These are phyloP conservation scores for Melolontha melolontha DNA, from an alignment of 2,888 invertebrate species.

Conservation along the genomic window DNA sequence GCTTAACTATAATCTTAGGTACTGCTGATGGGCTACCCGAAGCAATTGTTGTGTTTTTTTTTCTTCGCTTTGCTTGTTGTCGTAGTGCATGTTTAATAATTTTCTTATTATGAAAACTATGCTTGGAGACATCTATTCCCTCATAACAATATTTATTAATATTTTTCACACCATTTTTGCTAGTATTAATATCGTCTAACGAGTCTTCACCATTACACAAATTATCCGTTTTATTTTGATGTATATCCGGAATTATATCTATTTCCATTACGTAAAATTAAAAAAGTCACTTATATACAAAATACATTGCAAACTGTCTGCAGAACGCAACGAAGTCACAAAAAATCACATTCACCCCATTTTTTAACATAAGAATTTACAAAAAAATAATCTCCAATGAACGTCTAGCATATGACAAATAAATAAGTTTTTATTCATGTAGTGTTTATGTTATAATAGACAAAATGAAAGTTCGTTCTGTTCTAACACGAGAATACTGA, in stretches of 20 bases:
- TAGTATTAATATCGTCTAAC: conserved; percentile 27
- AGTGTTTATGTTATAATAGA: conserved; percentile 22
- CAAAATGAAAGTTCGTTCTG: conserved; percentile 14
- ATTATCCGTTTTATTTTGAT: conserved; percentile 41
- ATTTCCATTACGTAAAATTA: conserved; percentile 63
- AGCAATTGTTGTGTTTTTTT: conserved; percentile 82
- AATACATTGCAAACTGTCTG: conserved; percentile 41
- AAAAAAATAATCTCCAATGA: conserved; percentile 18
- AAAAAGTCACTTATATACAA: conserved; percentile 48
- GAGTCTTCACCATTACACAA: conserved; percentile 38
- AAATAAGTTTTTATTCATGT: conserved; percentile 47
- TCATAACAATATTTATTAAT: conserved; percentile 33
- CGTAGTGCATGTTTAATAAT: conserved; percentile 82
- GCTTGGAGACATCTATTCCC: conserved; percentile 53
- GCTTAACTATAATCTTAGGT: conserved; percentile 86
- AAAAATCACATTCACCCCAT: conserved; percentile 51
- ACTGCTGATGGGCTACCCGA: conserved; percentile 71
- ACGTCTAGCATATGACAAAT: conserved; percentile 33
- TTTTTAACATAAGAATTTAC: conserved; percentile 34
- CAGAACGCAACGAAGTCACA: conserved; percentile 43
- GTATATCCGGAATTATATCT: conserved; percentile 62
- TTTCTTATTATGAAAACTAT: conserved; percentile 71
- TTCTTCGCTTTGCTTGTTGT: conserved; percentile 80
- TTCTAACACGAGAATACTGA: conserved; percentile 55
- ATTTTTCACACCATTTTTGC: conserved; percentile 37